Percentiles rank a stretch among this genome's conserved stretches.
Conservation (phyloP, 2,888 invertebrate species). For the Sthenelais limicola region DNA sequence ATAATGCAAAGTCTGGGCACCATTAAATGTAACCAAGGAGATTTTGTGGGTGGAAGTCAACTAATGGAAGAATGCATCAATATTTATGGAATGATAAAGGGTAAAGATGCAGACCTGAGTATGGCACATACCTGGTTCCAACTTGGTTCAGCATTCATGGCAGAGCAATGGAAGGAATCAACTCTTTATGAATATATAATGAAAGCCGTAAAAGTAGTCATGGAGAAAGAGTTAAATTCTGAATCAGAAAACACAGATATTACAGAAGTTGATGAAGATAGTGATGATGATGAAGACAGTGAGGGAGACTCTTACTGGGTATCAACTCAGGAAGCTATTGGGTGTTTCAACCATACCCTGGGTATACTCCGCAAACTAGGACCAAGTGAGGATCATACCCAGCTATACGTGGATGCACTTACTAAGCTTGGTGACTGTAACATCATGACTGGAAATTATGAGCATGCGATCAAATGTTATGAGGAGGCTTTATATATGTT, state of each 20-base stretch:
- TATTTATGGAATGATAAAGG: slow-evolving; percentile 61
- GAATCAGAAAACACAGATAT: slow-evolving; percentile 20
- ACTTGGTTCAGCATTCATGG: slow-evolving; percentile 67
- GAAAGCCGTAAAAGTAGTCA: slow-evolving; percentile 52
- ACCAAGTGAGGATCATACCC: slow-evolving; percentile 19
- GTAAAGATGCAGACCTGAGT: slow-evolving; percentile 60
- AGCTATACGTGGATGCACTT: slow-evolving; percentile 52
- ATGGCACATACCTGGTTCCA: slow-evolving; percentile 65
- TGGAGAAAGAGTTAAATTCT: slow-evolving; percentile 48
- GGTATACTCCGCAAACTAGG: slow-evolving; percentile 57
- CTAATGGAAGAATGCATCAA: slow-evolving; percentile 65
- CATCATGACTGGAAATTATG: slow-evolving; percentile 67
- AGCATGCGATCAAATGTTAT: slow-evolving; percentile 65
- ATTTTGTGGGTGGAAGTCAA: slow-evolving; percentile 63
- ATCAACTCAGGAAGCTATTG: slow-evolving; percentile 66
- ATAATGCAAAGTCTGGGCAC: slow-evolving; percentile 40
- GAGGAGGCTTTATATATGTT: slow-evolving; percentile 67
- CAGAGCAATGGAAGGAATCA: slow-evolving; percentile 62
- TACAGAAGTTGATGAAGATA: slow-evolving; percentile 28
- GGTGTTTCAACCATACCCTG: slow-evolving; percentile 66
- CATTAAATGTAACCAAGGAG: slow-evolving; percentile 56
- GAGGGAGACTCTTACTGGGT: slow-evolving; percentile 54
- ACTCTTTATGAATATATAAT: slow-evolving; percentile 65
- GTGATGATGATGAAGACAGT: slow-evolving; percentile 40
- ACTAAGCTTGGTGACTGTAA: slow-evolving; percentile 69